A percentile compares a stretch with the other conserved stretches of the same genome.
Conservation (phyloP, 2,888 invertebrate species). For the Drosophila paracracens region DNA sequence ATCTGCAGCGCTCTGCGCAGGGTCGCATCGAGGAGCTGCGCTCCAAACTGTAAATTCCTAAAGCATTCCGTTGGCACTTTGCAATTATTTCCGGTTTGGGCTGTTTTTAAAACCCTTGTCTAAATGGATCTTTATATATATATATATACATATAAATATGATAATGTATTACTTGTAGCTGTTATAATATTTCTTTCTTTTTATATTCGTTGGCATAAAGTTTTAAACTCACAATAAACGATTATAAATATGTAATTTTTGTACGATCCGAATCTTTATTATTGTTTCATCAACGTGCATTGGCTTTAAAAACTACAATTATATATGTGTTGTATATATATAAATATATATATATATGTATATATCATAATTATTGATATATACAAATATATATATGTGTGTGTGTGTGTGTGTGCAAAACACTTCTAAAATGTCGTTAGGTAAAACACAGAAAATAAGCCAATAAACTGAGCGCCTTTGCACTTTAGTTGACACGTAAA, state of each 20-base stretch:
- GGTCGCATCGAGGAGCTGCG: conserved; percentile 90
- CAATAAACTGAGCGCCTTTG: conserved; percentile 41
- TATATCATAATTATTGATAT: conserved; percentile 41
- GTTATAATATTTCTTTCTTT: conserved; percentile 20
- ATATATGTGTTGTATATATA: conserved; percentile 58
- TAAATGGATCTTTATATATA: conserved; percentile 12
- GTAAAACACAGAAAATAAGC: conserved; percentile 39
- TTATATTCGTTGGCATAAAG: conserved; percentile 2
- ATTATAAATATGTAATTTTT: conserved; percentile 33
- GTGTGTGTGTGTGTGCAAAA: conserved; percentile 45
- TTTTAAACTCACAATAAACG: neutral
- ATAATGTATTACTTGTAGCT: conserved; percentile 37
- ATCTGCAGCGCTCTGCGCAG: conserved; percentile 91
- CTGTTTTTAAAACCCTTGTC: conserved; percentile 11
- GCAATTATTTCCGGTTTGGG: conserved; percentile 25
- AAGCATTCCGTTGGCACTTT: conserved; percentile 15
- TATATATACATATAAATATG: neutral
- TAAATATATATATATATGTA: conserved; percentile 32
- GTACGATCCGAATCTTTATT: conserved; percentile 80
- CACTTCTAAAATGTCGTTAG: conserved; percentile 64
- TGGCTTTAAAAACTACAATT: conserved; percentile 67
- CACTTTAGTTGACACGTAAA: conserved; percentile 34
- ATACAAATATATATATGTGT: conserved; percentile 27
- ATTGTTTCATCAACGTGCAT: conserved; percentile 80
- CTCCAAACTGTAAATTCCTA: conserved; percentile 89